phyloP scores from a whole-genome alignment of 2,113 vertebrate genomes.

The Eleginops maclovinus region DNA sequence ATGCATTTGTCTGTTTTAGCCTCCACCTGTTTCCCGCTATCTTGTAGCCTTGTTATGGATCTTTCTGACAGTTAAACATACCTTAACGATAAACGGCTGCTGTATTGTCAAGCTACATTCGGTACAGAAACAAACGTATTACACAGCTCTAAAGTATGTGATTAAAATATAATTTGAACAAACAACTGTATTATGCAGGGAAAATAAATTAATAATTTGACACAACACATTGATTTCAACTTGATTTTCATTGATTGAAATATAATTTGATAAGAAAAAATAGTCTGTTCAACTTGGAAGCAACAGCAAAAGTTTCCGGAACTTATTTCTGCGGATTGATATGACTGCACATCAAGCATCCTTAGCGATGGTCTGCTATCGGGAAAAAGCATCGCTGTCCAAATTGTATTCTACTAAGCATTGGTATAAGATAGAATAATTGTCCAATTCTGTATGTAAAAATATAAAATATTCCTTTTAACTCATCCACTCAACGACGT shows the following conservation, averaged over 20 bases:
- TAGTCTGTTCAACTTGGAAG: no score
- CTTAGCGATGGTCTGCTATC: no score
- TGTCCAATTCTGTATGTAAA: neutral
- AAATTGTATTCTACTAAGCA: no score
- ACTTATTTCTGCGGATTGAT: no score
- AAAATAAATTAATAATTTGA: no score
- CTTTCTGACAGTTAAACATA: neutral
- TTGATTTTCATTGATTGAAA: no score
- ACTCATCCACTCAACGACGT: neutral
- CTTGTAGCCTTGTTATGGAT: neutral
- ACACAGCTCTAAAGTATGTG: neutral
- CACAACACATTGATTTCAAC: no score
- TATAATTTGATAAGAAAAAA: no score
- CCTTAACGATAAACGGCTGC: neutral
- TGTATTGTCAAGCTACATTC: neutral
- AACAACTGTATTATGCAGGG: neutral
- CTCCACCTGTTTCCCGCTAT: neutral
- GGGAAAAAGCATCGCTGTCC: no score
- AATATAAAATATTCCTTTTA: neutral
- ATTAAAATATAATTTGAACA: neutral
- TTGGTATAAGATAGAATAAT: neutral
- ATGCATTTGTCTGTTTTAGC: constrained; percentile 5
- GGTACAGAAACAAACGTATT: neutral
- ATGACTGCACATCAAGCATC: no score
- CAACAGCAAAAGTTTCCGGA: no score